Evolutionary conservation across 64 coral and sea anemone genomes (phyloP), one percentile per base, ranked within the genome.

Genomic region (Stylophora pistillata): DNA sequence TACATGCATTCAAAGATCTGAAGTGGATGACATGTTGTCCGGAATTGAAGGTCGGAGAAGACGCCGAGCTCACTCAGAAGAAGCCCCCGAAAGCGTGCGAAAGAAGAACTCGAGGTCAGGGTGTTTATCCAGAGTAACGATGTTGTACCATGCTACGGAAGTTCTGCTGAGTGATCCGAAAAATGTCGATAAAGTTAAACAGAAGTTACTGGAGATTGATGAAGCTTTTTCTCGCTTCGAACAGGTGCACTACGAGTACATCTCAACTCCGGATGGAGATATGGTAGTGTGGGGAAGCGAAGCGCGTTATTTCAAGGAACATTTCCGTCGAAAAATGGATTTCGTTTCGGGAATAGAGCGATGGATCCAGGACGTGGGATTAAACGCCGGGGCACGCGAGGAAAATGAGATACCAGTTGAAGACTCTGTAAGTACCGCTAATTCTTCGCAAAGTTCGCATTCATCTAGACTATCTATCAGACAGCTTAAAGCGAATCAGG

Each of bases 121-220:
- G 7, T 54, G n/a, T 77, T 52, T 77, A 52, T 77, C 74, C 16
- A 77, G 37, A 77, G 52, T 77, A 37, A 75, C 73, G 33, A 18
- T 15, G 13, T 37, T 75, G 31, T 75, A 37, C 18, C 73, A 34
- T 34, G 23, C 33, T 9, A 54, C 52, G 21, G 33, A 77, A 54
- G 37, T 9, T 37, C 55, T 55, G 41, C 74, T 53, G 17, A 41
- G 25, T n/a, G 74, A 77, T 16, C 4, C 33, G 18, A 53, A 52
- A 55, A 77, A 77, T 77, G 74, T 77, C 11, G 9, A 77, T 53
- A 52, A 54, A 77, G 74, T 77, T 10, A n/a, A 37, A 4, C 17
- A 77, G 41, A 77, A 74, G 4, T 32, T 77, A 52, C 52, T 18
- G 37, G 53, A 41, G 11, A 37, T 77, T 10, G 37, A 55, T 10